Evolutionary conservation across 2,113 vertebrate species (phyloP).

Genomic region (Harpagus bidentatus): DNA sequence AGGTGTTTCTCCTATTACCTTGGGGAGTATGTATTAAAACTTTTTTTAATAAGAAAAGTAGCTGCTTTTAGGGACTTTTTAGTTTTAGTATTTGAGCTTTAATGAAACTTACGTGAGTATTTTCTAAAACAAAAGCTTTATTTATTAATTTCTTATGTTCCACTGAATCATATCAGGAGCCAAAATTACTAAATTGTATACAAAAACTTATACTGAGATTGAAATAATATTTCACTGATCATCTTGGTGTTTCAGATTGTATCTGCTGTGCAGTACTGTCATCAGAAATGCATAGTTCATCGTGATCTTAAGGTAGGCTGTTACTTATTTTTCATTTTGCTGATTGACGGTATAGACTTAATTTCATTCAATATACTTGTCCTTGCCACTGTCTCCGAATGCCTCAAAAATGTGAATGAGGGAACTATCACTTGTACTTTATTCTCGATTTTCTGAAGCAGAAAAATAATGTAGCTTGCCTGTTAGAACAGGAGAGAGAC

Average conservation of each 20-base stretch:
- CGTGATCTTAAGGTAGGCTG: constrained; percentile 91
- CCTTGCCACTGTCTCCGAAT: neutral
- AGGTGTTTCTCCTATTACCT: neutral
- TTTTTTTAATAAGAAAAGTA: neutral
- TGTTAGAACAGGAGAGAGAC: neutral
- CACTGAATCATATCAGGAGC: neutral
- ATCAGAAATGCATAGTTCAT: constrained; percentile 96
- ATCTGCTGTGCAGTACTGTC: constrained; percentile 97
- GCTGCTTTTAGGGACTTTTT: neutral
- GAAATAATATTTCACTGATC: neutral
- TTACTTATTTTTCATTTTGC: neutral
- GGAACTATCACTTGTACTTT: neutral
- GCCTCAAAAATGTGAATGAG: neutral
- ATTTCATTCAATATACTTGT: neutral
- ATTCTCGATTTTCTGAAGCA: neutral
- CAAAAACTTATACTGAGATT: neutral
- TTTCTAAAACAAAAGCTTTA: neutral
- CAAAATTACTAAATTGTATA: neutral
- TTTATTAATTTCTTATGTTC: neutral
- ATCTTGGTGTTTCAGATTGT: constrained; percentile 88
- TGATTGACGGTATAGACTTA: neutral
- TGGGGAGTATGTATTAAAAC: neutral
- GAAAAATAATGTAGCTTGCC: neutral
- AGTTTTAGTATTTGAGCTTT: neutral
- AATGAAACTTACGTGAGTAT: neutral